Evolutionary conservation across 2,888 invertebrate genomes (phyloP), one percentile per base, ranked within the genome.

Genomic region (Rhamnusium bicolor): DNA sequence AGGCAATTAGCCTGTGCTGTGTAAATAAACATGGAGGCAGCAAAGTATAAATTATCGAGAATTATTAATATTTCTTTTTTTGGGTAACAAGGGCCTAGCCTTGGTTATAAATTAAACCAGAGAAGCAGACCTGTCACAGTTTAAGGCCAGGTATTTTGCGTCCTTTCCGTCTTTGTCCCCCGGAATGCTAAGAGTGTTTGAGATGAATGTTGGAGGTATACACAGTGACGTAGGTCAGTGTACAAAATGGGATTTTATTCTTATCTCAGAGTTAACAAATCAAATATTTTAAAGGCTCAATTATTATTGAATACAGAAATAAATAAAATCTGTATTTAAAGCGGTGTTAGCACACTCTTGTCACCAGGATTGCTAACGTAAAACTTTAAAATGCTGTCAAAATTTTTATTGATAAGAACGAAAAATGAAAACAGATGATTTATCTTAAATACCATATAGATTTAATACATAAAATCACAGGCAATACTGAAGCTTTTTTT

Each of bases 11-110:
- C 74, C 79, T 65, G 73, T 69, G 80, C 79, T 85, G 85, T 84
- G 85, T 85, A 86, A 86, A 86, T 85, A 86, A 84, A 85, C 83
- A 81, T 78, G 76, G 80, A 69, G 61, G 70, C 80, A 77, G 75
- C 80, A 80, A 83, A 81, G 84, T 82, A 84, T 84, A 85, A 84
- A 85, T 85, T 84, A 85, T 82, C 80, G 76, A 74, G 79, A 82
- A 83, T 82, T 83, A 84, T 82, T 81, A 83, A 86, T 85, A 85
- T 84, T 85, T 84, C 83, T 83, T 83, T 73, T n/a, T 82, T 79
- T 79, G 76, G 82, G 83, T 84, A 84, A 85, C 84, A 78, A 83
- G 82, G 77, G 76, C 66, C 74, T 66, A 68, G 60, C 56, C 69
- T 68, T 65, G 69, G 75, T 77, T 77, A 77, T 82, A 82, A 82